phyloP scores from a whole-genome alignment of 2,888 invertebrate genomes.

The Agriopis leucophaearia region DNA sequence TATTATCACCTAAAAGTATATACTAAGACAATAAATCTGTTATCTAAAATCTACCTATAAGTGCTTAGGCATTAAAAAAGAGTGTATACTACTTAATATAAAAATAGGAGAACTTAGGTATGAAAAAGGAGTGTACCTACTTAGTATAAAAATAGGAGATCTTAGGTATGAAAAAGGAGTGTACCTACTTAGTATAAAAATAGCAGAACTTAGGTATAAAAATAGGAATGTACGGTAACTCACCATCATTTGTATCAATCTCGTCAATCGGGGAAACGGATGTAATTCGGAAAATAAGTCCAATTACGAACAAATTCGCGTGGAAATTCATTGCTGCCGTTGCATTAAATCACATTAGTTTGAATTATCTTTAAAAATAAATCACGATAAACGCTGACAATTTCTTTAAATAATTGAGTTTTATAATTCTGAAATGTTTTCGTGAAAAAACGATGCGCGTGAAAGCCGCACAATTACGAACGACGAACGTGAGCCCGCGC shows the following conservation, averaged over 20 bases:
- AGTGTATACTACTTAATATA: no score
- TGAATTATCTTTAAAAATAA: not conserved
- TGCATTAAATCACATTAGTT: conserved; percentile 44
- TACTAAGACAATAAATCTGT: no score
- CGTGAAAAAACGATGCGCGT: conserved; percentile 37
- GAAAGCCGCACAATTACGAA: conserved; percentile 13
- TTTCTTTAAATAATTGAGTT: not conserved
- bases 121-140: no score
- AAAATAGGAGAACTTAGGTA: not conserved
- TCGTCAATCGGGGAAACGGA: conserved; percentile 75
- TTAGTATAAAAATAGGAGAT: not conserved
- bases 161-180: not conserved
- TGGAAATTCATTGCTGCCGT: conserved; percentile 60
- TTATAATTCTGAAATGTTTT: not conserved
- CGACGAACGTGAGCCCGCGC: conserved; percentile 57
- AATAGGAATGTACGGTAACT: conserved; percentile 13
- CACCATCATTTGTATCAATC: conserved; percentile 77
- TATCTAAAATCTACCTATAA: no score
- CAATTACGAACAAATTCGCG: conserved; percentile 67
- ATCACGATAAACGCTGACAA: not conserved
- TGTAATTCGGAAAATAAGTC: conserved; percentile 71
- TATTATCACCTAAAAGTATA: no score
- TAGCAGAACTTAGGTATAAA: not conserved
- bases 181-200: not conserved
- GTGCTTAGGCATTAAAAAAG: no score